Evolutionary conservation across 2,113 vertebrate species (phyloP), one percentile per base, ranked within the genome.

Genomic region (Xiphophorus hellerii): DNA sequence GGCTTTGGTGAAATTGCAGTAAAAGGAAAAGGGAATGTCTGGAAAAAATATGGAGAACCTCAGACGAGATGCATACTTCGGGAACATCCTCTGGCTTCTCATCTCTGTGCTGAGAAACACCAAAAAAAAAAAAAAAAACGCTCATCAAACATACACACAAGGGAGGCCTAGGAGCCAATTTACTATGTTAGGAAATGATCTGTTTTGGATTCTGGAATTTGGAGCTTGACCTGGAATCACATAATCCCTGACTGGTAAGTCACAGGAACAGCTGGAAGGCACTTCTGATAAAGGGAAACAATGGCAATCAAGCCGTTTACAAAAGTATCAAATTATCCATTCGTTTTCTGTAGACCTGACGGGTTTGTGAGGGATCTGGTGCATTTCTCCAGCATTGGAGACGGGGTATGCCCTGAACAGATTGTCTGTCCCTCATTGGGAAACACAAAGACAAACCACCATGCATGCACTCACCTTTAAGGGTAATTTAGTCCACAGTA

Each of bases 171-270:
- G 89, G 81, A 91, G 85, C 73, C 83, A 73, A 90, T 90, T 90
- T 85, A 73, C 77, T 78, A 66, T 88, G 78, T 88, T 84, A 80
- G 77, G 81, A 90, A 89, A 77, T 82, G 72, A 86, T 88, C 78
- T 86, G 85, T 83, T 85, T 65, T 83, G 73, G 78, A 74, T 86
- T 82, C 77, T 51, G 70, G 78, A 84, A 71, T 88, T 76, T 62
- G 42, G 65, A 63, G 58, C 39, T 76, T 84, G 83, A 88, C 82
- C 85, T 88, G 82, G 70, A 90, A 76, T 88, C 82, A 73, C 73
- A 82, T 85, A 62, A 82, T 62, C 25, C 25, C 35, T 85, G 64
- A 73, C 62, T 69, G 14, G 5, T 35, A 63, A 35, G 37, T 74
- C 44, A 68, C 14, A 39, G 48, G 35, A 76, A 65, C 80, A 83